Conservation (phyloP, 2,888 invertebrate species). For the Tetragonisca angustula region DNA sequence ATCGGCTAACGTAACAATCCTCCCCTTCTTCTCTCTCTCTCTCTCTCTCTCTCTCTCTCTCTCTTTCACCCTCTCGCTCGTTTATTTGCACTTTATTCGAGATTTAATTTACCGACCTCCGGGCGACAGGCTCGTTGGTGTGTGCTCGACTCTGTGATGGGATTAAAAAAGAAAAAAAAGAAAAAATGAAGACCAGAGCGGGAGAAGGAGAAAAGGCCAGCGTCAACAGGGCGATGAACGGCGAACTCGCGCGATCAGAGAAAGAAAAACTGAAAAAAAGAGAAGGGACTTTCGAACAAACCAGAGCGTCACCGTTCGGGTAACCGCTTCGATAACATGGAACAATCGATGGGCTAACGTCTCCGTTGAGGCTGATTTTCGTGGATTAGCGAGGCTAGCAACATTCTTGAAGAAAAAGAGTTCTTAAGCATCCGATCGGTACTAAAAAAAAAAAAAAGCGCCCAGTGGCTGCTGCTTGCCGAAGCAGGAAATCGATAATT, state of each 20-base stretch:
- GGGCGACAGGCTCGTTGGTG: conserved; percentile 74
- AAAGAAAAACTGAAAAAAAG: conserved; percentile 69
- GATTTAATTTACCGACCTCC: conserved; percentile 83
- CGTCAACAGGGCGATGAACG: conserved; percentile 28
- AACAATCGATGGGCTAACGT: conserved; percentile 57
- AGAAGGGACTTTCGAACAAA: conserved; percentile 61
- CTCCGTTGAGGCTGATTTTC: conserved; percentile 53
- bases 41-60: background rate
- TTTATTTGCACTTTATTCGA: conserved; percentile 84
- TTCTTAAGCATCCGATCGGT: background rate
- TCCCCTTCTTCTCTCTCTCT: background rate
- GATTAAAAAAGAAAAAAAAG: conserved; percentile 67
- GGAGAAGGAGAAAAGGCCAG: conserved; percentile 44
- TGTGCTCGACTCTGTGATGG: conserved; percentile 74
- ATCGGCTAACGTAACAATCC: conserved; percentile 50
- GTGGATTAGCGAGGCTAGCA: background rate
- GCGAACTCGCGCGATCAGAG: conserved; percentile 36
- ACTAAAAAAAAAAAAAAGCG: background rate
- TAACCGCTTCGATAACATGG: conserved; percentile 5
- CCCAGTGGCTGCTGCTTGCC: background rate
- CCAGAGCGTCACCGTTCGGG: no score
- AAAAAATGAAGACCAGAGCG: conserved; percentile 16
- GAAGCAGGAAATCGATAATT: conserved; percentile 38
- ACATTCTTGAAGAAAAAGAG: background rate
- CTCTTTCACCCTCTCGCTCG: conserved; percentile 66